Evolutionary conservation across 2,888 invertebrate species (phyloP).

Genomic region (Brenthis daphne): DNA sequence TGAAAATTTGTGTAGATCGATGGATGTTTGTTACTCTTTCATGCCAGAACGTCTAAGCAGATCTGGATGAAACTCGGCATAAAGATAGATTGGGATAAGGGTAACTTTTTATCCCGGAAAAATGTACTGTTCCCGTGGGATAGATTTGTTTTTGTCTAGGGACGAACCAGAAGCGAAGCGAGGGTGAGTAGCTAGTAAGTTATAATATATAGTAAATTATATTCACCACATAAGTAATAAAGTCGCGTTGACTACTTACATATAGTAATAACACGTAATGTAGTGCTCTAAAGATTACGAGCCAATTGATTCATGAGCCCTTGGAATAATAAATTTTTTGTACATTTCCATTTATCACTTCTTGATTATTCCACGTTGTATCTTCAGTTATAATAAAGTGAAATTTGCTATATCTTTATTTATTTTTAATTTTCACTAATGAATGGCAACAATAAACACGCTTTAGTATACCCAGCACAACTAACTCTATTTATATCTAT

Average conservation of each 20-base stretch:
- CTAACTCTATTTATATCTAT: constrained; percentile 50
- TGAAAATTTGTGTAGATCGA: no score
- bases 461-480: constrained; percentile 43
- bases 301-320: constrained; percentile 59
- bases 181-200: no score
- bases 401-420: constrained; percentile 22
- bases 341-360: constrained; percentile 56
- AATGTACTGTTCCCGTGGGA: no score
- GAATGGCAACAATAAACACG: constrained; percentile 33
- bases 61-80: no score
- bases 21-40: no score
- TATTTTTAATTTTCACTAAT: constrained; percentile 36
- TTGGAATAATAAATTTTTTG: constrained; percentile 55
- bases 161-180: no score
- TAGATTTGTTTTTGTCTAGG: no score
- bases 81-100: no score
- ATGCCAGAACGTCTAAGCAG: no score
- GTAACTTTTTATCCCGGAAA: no score
- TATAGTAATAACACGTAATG: constrained; percentile 41
- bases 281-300: constrained; percentile 47
- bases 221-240: constrained; percentile 14
- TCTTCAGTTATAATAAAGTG: constrained; percentile 25
- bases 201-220: no score
- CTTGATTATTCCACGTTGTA: constrained; percentile 43
- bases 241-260: constrained; percentile 25